Evolutionary conservation across 1,140 invertebrate species (phyloP).

Genomic region (Papilio polyxenes): DNA sequence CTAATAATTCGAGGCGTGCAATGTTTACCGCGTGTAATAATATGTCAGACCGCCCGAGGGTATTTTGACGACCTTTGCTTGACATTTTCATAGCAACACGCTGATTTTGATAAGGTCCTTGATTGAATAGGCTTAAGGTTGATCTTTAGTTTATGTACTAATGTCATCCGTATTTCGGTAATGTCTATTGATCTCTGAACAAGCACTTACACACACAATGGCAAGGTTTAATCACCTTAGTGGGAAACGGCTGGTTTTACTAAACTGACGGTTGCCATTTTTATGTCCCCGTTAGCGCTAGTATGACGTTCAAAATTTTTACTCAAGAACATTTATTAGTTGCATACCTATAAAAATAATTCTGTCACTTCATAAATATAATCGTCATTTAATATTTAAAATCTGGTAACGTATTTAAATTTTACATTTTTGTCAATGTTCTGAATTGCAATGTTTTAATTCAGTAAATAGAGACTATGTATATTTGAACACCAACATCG

Average conservation of each 20-base stretch:
- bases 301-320: too few species aligned
- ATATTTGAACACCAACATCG: not conserved
- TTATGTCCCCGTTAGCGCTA: not conserved
- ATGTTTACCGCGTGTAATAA: slow-evolving; percentile 40
- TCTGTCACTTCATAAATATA: too few species aligned
- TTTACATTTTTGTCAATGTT: not conserved
- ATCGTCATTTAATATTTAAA: too few species aligned
- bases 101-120: slow-evolving; percentile 47
- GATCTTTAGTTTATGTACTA: slow-evolving; percentile 59
- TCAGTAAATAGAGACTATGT: not conserved
- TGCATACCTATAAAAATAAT: too few species aligned
- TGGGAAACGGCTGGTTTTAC: not conserved
- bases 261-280: not conserved
- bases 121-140: slow-evolving; percentile 50
- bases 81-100: slow-evolving; percentile 63
- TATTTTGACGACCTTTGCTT: slow-evolving; percentile 62
- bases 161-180: slow-evolving; percentile 63
- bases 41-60: slow-evolving; percentile 51
- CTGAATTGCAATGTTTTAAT: not conserved
- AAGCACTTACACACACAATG: not conserved
- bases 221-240: not conserved
- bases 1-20: slow-evolving; percentile 41
- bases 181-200: slow-evolving; percentile 46
- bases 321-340: not conserved
- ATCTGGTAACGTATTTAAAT: not conserved